These are phyloP conservation scores for Dryocosmus kuriphilus DNA, from an alignment of 2,888 invertebrate genomes.

Conservation along the genomic window DNA sequence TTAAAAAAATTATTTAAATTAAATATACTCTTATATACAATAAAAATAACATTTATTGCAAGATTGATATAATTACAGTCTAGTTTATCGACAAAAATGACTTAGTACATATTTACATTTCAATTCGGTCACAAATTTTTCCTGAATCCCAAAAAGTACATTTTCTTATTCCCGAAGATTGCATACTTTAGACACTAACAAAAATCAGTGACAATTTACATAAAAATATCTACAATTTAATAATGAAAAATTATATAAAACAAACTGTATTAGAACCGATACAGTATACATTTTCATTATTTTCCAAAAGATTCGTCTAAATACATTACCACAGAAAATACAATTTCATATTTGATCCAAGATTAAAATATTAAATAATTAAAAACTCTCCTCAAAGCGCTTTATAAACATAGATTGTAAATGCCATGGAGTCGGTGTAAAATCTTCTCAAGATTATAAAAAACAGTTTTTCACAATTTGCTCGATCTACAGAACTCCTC, in stretches of 20 bases:
- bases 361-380: neutral
- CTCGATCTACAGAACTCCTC: neutral
- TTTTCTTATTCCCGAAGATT: neutral
- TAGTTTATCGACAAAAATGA: constrained; percentile 33
- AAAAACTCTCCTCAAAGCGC: neutral
- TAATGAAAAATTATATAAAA: neutral
- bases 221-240: neutral
- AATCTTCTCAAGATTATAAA: constrained; percentile 3
- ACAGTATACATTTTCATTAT: neutral
- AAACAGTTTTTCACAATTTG: neutral
- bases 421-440: neutral
- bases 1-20: no score
- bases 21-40: neutral
- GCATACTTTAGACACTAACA: neutral
- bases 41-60: constrained; percentile 22
- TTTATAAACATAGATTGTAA: neutral
- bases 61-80: neutral
- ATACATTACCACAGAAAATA: neutral
- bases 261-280: neutral
- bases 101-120: constrained; percentile 37
- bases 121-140: constrained; percentile 23
- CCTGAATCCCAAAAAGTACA: neutral
- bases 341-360: neutral
- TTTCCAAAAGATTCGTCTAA: neutral
- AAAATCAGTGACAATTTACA: neutral